Base-by-base conservation (phyloP, 1,140 invertebrate genomes). In the Leptopilina boulardi region DNA sequence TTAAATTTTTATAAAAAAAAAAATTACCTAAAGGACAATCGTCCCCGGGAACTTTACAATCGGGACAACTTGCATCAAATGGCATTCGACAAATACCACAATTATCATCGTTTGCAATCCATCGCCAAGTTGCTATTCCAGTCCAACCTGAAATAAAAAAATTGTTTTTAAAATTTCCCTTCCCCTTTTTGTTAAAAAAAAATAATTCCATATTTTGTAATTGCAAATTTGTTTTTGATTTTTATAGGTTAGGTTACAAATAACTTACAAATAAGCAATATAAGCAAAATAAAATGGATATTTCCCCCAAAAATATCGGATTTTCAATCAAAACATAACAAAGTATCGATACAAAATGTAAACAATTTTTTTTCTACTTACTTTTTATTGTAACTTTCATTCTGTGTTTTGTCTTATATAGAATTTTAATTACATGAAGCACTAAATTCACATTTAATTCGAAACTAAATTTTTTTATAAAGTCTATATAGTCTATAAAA, bases 1-100 rank as follows among this genome's bases (percentile, higher is more conserved):
- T n/a, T n/a, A n/a, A 13, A n/a, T 42, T 42, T n/a, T 1, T 3
- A 47, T 47, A 47, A 13, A 47, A 15, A 47, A 47, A n/a, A 1
- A 47, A 47, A 75, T 76, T 89, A 95, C 94, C 94, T 87, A 99
- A 91, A 18, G 99, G 98, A 91, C 98, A 99, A 90, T 99, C 98
- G 92, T 99, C 98, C 71, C 99, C 99, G 44, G 99, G 98, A 83
- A 98, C 93, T 92, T 99, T 98, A 91, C 99, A 99, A 91, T 99
- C 98, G 11, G 98, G 97, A 91, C 99, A 99, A 89, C 98, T 99
- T 81, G 96, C 97, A 91, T 99, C 98, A 92, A 99, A 99, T 34
- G 98, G 95, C 96, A 99, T 98, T 79, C 98, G 95, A 92, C 99
- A 99, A 89, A 99, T 99, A 70, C 99, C 98, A 91, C 99, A 99